These are phyloP conservation scores for Dasypogon diadema DNA, from an alignment of 2,888 invertebrate species.

Conservation along the genomic window DNA sequence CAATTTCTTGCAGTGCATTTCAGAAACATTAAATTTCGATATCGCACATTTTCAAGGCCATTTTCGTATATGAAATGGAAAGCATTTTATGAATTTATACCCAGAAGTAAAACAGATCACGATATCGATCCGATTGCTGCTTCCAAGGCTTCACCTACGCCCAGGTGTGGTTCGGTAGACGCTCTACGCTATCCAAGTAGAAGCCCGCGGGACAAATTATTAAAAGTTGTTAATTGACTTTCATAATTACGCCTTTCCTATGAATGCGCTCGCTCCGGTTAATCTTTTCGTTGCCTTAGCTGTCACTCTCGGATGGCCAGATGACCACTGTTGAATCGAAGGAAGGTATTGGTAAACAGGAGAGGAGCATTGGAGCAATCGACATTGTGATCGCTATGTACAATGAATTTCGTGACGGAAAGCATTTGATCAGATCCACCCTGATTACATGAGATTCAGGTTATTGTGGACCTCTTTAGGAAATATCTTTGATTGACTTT, in stretches of 20 bases:
- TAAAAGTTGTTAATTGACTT: conserved; percentile 53
- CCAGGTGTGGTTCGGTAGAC: neutral
- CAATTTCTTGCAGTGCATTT: neutral
- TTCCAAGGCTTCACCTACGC: conserved; percentile 38
- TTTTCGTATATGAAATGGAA: neutral
- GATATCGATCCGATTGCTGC: neutral
- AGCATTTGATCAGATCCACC: conserved; percentile 26
- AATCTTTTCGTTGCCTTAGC: neutral
- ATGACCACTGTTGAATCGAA: neutral
- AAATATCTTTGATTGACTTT: conserved; percentile 44
- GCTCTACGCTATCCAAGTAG: neutral
- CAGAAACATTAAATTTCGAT: neutral
- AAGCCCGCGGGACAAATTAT: conserved; percentile 44
- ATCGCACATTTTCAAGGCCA: neutral
- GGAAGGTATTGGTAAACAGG: neutral
- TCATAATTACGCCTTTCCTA: conserved; percentile 51
- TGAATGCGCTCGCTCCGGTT: neutral
- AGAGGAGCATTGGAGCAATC: conserved; percentile 17
- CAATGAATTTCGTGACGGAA: conserved; percentile 3
- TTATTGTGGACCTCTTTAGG: conserved; percentile 4
- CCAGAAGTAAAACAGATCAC: conserved; percentile 2
- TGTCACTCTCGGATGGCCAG: conserved; percentile 7
- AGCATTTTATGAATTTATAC: conserved; percentile 1
- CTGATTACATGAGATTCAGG: conserved; percentile 3
- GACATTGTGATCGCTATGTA: too few relatives aligned